These are phyloP conservation scores for Scophthalmus maximus DNA, from an alignment of 2,113 vertebrate species.

Conservation along the genomic window DNA sequence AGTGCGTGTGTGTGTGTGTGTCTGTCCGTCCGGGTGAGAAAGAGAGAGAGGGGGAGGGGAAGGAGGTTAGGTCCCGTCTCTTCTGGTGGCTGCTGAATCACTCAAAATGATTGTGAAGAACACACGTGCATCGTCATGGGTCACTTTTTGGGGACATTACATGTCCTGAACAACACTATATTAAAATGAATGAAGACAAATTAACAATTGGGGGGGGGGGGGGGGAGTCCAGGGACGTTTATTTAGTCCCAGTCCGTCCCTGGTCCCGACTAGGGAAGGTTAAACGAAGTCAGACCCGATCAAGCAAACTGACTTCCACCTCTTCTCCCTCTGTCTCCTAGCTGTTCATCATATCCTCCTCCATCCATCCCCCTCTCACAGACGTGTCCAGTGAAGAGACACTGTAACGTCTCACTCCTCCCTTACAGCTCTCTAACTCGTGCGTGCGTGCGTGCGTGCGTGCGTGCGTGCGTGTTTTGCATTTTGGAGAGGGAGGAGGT, in stretches of 20 bases:
- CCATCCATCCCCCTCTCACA: slow-evolving; percentile 1
- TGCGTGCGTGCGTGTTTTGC: slow-evolving; percentile 4
- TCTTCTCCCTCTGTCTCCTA: slow-evolving; percentile 6
- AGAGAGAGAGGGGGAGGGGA: background rate
- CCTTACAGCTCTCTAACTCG: background rate
- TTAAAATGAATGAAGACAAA: too few relatives aligned
- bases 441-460: background rate
- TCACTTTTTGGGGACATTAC: background rate
- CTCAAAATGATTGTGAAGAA: slow-evolving; percentile 73
- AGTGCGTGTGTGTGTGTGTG: background rate
- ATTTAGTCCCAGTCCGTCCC: too few relatives aligned
- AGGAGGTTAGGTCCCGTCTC: slow-evolving; percentile 33
- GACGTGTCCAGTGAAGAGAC: slow-evolving; percentile 44
- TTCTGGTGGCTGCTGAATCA: slow-evolving; percentile 77
- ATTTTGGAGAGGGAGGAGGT: background rate
- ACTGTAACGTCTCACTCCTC: background rate
- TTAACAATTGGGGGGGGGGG: too few relatives aligned
- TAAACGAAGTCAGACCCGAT: slow-evolving; percentile 72
- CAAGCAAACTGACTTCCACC: slow-evolving; percentile 56
- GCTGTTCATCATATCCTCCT: slow-evolving; percentile 8
- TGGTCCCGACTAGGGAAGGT: slow-evolving; percentile 61
- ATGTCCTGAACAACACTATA: too few relatives aligned
- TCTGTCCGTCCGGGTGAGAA: background rate
- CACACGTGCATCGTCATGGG: background rate
- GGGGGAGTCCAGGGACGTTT: too few relatives aligned